phyloP scores from a whole-genome alignment of 1,140 invertebrate genomes.

The Hirudo medicinalis region DNA sequence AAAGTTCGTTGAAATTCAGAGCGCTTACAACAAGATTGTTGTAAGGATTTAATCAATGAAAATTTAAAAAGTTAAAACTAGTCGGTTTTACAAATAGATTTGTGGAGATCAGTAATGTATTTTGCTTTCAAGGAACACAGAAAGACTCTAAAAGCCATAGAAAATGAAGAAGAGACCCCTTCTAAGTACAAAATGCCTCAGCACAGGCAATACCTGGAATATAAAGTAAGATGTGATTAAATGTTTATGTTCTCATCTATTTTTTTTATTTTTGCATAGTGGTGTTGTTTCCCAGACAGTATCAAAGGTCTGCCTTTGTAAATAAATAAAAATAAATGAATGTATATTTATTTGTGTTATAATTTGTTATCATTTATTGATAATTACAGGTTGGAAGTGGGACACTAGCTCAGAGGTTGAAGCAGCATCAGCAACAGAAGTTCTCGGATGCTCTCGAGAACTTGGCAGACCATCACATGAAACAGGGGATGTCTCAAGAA shows the following conservation, averaged over 20 bases:
- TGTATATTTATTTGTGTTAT: too few species aligned
- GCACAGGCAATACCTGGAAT: conserved; percentile 69
- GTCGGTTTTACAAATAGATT: too few species aligned
- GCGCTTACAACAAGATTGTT: conserved; percentile 45
- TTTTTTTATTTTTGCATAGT: too few species aligned
- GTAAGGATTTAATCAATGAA: conserved; percentile 27
- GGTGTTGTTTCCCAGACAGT: too few species aligned
- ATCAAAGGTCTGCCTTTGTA: too few species aligned
- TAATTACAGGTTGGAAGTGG: neutral
- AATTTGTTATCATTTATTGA: neutral
- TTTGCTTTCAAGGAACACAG: too few species aligned
- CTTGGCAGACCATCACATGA: neutral
- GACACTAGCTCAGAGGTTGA: neutral
- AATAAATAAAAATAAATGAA: too few species aligned
- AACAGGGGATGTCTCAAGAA: neutral
- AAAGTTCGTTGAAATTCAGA: conserved; percentile 56
- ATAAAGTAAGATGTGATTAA: conserved; percentile 43
- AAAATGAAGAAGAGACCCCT: conserved; percentile 42
- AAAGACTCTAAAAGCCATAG: conserved; percentile 41
- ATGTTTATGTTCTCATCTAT: neutral
- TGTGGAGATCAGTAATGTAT: too few species aligned
- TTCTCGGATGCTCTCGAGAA: neutral
- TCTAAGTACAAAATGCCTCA: conserved; percentile 67
- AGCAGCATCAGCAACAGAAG: neutral
- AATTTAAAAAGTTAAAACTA: conserved; percentile 26